A percentile compares a stretch with the other conserved stretches of the same genome.
Evolutionary conservation across 1,140 invertebrate genomes (phyloP).

Genomic region (Drosophila auraria): DNA sequence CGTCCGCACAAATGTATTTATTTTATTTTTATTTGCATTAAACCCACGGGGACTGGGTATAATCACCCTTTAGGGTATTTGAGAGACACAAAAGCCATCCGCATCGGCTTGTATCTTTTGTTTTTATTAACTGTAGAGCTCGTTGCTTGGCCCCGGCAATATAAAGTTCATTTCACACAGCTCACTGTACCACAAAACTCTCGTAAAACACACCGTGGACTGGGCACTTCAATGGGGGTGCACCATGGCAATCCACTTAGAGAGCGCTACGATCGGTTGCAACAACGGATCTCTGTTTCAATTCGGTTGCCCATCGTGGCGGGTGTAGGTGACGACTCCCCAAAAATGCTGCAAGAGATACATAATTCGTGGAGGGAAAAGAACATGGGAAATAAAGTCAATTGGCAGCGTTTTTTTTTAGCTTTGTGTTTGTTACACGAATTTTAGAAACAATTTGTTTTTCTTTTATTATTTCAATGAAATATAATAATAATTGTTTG

Average conservation of each 20-base stretch:
- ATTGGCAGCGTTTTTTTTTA: slow-evolving; percentile 31
- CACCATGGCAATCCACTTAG: slow-evolving; percentile 22
- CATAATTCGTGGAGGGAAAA: background rate
- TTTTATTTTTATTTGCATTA: too few relatives aligned
- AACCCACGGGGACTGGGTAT: too few relatives aligned
- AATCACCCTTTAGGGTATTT: too few relatives aligned
- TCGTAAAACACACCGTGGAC: slow-evolving; percentile 7
- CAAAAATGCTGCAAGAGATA: slow-evolving; percentile 17
- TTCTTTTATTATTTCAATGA: slow-evolving; percentile 83
- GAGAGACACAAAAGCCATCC: background rate
- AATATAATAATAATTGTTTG: slow-evolving; percentile 83
- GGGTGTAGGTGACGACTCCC: background rate
- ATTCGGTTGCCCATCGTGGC: slow-evolving; percentile 8
- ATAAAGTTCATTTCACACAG: background rate
- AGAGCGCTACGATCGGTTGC: slow-evolving; percentile 24
- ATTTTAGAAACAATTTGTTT: slow-evolving; percentile 83
- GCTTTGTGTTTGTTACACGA: slow-evolving; percentile 81
- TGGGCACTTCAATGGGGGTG: slow-evolving; percentile 16
- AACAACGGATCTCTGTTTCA: slow-evolving; percentile 20
- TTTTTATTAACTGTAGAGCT: too few relatives aligned
- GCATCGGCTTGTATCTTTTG: background rate
- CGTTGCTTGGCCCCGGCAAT: too few relatives aligned
- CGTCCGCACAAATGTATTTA: too few relatives aligned
- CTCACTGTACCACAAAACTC: slow-evolving; percentile 14
- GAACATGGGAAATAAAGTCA: slow-evolving; percentile 20